Base-by-base conservation (phyloP, 2,113 vertebrate species). In the Pyxicephalus adspersus region DNA sequence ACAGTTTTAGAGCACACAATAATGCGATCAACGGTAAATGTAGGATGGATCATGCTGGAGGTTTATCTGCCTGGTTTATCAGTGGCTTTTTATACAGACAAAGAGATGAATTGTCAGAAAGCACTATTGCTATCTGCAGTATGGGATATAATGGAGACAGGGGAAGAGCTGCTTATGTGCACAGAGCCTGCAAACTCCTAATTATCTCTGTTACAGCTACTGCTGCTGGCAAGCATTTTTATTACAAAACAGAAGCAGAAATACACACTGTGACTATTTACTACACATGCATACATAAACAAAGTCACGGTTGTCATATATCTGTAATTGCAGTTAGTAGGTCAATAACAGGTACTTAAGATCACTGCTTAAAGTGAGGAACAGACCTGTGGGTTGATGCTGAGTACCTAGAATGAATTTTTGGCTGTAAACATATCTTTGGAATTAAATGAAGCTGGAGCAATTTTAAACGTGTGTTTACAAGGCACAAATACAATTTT, bases 31-130 rank as follows among this genome's bases (percentile, higher is more conserved):
- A 29, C 66, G 22, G 54, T 60, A 68, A 77, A 77, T 54, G 60
- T 34, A 51, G 38, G 64, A 63, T 20, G 72, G 74, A 77, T 77
- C 45, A 64, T 64, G 50, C 61, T 64, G 61, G 29, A 51, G 65
- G 66, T 71, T 80, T 71, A 80, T 61, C 65, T 71, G 57, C 66
- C 25, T 61, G 77, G 55, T 58, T 80, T 71, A 80, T 63, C 31
- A 13, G 26, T 29, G 17, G 55, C 38, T 45, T 80, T 67, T 25
- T 20, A 70, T 45, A 18, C 65, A 67, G 29, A 80, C 66, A 80
- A 80, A 70, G 55, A 52, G 77, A 70, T 80, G 65, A 80, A 51
- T 25, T 63, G 64, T 80, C 66, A 71, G 55, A 80, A 71, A 66
- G 55, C 65, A 13, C 77, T 71, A 52, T 5, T 60, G 23, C 31